A percentile compares a stretch with the other conserved stretches of the same genome.
Evolutionary conservation across 2,888 invertebrate genomes (phyloP).

Genomic region (Syrista parreyssii): DNA sequence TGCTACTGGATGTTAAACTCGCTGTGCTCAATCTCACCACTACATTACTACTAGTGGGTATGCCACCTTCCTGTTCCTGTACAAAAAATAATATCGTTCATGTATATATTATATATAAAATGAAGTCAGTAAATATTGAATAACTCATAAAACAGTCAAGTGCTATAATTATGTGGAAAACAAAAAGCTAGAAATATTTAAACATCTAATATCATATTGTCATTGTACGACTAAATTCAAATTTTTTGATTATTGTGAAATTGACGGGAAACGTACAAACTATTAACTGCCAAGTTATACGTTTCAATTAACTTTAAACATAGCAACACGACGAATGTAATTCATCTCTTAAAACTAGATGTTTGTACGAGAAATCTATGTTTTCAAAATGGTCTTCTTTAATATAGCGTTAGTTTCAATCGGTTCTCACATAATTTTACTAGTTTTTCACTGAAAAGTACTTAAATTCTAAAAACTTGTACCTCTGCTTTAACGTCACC

Average conservation of each 20-base stretch:
- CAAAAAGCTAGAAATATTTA: background rate
- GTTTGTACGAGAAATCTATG: no score
- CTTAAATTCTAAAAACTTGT: background rate
- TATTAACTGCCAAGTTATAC: background rate
- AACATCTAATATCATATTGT: background rate
- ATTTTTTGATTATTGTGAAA: background rate
- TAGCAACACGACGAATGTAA: no score
- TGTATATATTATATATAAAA: background rate
- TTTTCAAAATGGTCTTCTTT: background rate
- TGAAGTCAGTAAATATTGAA: background rate
- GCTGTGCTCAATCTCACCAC: slow-evolving; percentile 69
- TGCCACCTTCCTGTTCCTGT: slow-evolving; percentile 36
- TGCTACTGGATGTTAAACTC: slow-evolving; percentile 70
- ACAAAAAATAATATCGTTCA: slow-evolving; percentile 9
- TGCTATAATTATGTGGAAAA: background rate
- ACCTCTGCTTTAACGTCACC: slow-evolving; percentile 54
- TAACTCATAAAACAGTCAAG: background rate
- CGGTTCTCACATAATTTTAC: background rate
- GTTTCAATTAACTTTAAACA: background rate
- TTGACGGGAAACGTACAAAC: background rate
- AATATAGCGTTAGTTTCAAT: background rate
- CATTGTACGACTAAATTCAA: background rate
- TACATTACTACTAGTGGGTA: slow-evolving; percentile 45
- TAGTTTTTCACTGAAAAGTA: background rate
- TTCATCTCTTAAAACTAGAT: no score